Base-by-base conservation (phyloP, 2,888 invertebrate genomes). In the Piscicola geometra region DNA sequence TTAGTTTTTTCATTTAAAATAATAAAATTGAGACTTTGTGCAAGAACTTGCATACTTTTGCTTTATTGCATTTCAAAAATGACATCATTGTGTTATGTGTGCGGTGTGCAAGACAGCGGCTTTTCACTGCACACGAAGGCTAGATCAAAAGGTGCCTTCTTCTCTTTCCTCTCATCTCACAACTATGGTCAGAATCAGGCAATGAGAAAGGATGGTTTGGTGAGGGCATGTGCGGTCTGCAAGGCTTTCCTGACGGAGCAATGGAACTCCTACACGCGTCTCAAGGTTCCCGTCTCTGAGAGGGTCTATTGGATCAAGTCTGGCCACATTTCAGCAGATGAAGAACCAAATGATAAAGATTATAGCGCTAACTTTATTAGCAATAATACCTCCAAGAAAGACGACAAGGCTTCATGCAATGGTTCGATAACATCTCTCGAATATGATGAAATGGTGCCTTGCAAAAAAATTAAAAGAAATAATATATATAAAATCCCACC, bases 221-320 rank as follows among this genome's bases (percentile, higher is more conserved):
- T 92, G 56, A 89, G 90, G 81, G 89, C 91, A 77, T 95, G 95
- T 87, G 90, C 90, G 85, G 89, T 94, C 41, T 95, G 95, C 87
- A 92, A 91, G 86, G 90, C 91, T 73, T 89, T 93, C 82, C 89
- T 95, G 66, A 88, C 91, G 76, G 92, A 93, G 85, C 95, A 95
- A 86, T 95, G 95, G 95, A 92, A 94, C 82, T 89, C 91, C 79
- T 92, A 92, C 85, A 94, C 95, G 86, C 88, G 91, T 66, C 91
- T 91, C 82, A 90, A 90, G 83, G 91, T 92, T 81, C 93, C 94
- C 0, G 91, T 93, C 84, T 89, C 90, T 79, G 93, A 94, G 85
- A 88, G 95, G 75, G 89, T 94, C 82, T 95, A 95, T 84, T 94
- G 94, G 91, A 88, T 94, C 87, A 95, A 95, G 86, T 47, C 50